These are phyloP conservation scores for Nannobrachium achirus DNA, from an alignment of 2,113 vertebrate species.

Conservation along the genomic window DNA sequence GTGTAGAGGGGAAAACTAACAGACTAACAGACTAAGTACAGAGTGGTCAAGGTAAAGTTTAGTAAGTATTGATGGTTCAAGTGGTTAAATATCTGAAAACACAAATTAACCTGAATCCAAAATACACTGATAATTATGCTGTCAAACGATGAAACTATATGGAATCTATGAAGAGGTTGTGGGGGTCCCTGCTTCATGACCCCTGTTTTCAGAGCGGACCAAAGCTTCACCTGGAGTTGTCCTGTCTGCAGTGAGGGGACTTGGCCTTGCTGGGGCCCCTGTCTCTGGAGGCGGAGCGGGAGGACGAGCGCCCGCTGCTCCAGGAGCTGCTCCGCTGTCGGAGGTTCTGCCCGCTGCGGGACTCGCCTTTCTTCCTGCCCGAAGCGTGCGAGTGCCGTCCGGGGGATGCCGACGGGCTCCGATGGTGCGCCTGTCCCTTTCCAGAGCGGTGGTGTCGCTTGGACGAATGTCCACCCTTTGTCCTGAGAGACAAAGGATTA, in stretches of 20 bases:
- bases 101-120: too few species aligned
- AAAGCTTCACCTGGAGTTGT: constrained; percentile 65
- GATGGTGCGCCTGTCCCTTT: constrained; percentile 71
- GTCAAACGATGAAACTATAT: too few species aligned
- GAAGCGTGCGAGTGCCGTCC: constrained; percentile 80
- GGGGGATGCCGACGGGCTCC: constrained; percentile 84
- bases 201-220: too few species aligned
- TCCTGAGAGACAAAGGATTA: constrained; percentile 45
- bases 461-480: constrained; percentile 74
- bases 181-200: too few species aligned
- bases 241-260: constrained; percentile 74
- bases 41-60: too few species aligned
- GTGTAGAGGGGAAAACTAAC: too few species aligned
- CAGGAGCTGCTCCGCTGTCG: constrained; percentile 88
- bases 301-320: constrained; percentile 88
- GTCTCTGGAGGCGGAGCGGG: constrained; percentile 87
- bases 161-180: too few species aligned
- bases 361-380: constrained; percentile 85
- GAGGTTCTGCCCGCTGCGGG: constrained; percentile 72
- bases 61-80: too few species aligned
- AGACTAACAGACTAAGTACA: too few species aligned
- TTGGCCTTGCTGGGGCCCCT: constrained; percentile 76
- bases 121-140: too few species aligned
- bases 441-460: constrained; percentile 83
- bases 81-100: too few species aligned